Evolutionary conservation across 1,140 invertebrate species (phyloP).

Genomic region (Vollenhovia emeryi): DNA sequence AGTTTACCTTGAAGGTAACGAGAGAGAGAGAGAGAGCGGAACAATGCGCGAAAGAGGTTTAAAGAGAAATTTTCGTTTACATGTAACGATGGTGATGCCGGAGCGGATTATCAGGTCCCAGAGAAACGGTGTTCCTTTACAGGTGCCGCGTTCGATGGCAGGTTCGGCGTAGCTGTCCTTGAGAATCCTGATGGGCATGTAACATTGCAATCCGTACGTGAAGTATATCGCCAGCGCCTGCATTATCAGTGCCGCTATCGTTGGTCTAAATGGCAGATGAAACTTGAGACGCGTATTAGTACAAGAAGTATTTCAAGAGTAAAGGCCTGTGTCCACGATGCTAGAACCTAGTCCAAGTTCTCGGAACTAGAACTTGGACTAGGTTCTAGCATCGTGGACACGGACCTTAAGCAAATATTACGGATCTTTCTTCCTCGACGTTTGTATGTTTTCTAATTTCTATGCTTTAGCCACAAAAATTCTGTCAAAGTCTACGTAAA

Average conservation of each 20-base stretch:
- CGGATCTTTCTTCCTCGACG: no score
- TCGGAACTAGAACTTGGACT: no score
- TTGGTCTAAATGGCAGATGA: conserved; percentile 42
- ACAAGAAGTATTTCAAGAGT: not conserved
- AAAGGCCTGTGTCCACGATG: no score
- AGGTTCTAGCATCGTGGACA: no score
- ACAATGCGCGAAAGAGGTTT: not conserved
- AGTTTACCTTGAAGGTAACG: conserved; percentile 62
- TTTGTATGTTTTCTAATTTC: no score
- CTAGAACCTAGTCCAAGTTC: no score
- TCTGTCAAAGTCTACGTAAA: no score
- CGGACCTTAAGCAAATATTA: no score
- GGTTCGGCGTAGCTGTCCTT: conserved; percentile 64
- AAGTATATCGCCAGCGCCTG: conserved; percentile 74
- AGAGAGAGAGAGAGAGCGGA: not conserved
- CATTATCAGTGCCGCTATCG: conserved; percentile 65
- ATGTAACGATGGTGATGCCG: conserved; percentile 67
- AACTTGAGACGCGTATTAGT: not conserved
- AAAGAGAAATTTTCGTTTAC: conserved; percentile 53
- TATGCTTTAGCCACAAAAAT: no score
- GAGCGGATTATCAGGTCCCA: conserved; percentile 73
- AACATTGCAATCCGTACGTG: conserved; percentile 75
- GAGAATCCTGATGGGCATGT: conserved; percentile 73
- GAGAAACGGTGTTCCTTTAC: conserved; percentile 57
- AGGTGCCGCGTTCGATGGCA: conserved; percentile 55